Conservation (phyloP, 1,140 invertebrate species). For the Phenacoccus solenopsis region DNA sequence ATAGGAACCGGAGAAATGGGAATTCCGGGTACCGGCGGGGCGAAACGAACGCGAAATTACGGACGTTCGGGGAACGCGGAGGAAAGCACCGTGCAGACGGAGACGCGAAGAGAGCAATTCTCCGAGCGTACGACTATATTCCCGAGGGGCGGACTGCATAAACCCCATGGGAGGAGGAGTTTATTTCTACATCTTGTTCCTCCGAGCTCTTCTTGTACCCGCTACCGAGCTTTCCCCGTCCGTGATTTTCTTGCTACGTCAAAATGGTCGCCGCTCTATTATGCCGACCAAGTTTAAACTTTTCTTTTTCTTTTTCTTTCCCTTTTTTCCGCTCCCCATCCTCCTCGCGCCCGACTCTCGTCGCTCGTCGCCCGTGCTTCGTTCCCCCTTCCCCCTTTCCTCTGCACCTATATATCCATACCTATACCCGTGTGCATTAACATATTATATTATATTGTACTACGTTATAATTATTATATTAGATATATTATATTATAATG, state of each 20-base stretch:
- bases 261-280: conserved; percentile 6
- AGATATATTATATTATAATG: too few species aligned
- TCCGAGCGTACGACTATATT: conserved; percentile 19
- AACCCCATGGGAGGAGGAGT: conserved; percentile 19
- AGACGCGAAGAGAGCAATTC: conserved; percentile 6
- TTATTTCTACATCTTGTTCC: conserved; percentile 13
- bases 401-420: too few species aligned
- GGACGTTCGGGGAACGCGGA: not conserved
- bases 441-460: too few species aligned
- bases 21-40: not conserved
- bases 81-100: not conserved
- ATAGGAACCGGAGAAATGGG: conserved; percentile 16
- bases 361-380: too few species aligned
- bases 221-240: conserved; percentile 8
- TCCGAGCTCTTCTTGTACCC: conserved; percentile 8
- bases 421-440: too few species aligned
- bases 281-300: conserved; percentile 10
- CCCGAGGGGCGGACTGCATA: conserved; percentile 22
- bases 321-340: not conserved
- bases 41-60: not conserved
- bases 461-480: too few species aligned
- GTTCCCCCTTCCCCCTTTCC: too few species aligned
- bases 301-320: conserved; percentile 6
- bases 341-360: not conserved
- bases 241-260: conserved; percentile 12